A percentile compares a stretch with the other conserved stretches of the same genome.
These are phyloP conservation scores for Coenonympha arcania DNA, from an alignment of 2,888 invertebrate genomes.

Conservation along the genomic window DNA sequence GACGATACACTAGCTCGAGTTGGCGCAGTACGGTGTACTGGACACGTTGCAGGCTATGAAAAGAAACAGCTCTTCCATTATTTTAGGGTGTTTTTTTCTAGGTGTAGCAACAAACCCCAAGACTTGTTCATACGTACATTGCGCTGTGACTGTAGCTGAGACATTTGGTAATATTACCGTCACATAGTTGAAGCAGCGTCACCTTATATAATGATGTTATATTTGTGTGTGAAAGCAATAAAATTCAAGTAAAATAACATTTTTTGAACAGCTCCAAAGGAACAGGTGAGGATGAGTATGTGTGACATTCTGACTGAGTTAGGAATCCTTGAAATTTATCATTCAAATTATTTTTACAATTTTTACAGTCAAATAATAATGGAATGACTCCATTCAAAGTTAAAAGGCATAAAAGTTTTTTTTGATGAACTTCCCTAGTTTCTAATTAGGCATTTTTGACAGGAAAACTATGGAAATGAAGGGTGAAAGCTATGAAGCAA, in stretches of 20 bases:
- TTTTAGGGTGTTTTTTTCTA: slow-evolving; percentile 75
- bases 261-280: slow-evolving; percentile 73
- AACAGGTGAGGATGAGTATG: slow-evolving; percentile 72
- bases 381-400: slow-evolving; percentile 43
- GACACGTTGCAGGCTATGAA: slow-evolving; percentile 37
- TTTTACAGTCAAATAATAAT: slow-evolving; percentile 38
- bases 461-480: slow-evolving; percentile 87
- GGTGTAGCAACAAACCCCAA: slow-evolving; percentile 61
- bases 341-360: slow-evolving; percentile 42
- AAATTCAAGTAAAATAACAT: slow-evolving; percentile 67
- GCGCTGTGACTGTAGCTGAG: slow-evolving; percentile 62
- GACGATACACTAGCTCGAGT: slow-evolving; percentile 46
- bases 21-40: slow-evolving; percentile 39
- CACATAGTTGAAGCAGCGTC: slow-evolving; percentile 66
- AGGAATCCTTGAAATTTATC: slow-evolving; percentile 44
- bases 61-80: slow-evolving; percentile 49
- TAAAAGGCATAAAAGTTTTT: slow-evolving; percentile 40
- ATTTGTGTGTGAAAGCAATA: slow-evolving; percentile 70
- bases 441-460: slow-evolving; percentile 39
- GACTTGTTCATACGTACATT: slow-evolving; percentile 54
- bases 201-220: slow-evolving; percentile 67
- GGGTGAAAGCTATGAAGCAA: slow-evolving; percentile 84
- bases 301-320: slow-evolving; percentile 57
- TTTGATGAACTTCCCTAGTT: slow-evolving; percentile 32
- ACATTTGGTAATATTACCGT: slow-evolving; percentile 67